Conservation (phyloP, 1,140 invertebrate genomes). For the Ridgeia piscesae region DNA sequence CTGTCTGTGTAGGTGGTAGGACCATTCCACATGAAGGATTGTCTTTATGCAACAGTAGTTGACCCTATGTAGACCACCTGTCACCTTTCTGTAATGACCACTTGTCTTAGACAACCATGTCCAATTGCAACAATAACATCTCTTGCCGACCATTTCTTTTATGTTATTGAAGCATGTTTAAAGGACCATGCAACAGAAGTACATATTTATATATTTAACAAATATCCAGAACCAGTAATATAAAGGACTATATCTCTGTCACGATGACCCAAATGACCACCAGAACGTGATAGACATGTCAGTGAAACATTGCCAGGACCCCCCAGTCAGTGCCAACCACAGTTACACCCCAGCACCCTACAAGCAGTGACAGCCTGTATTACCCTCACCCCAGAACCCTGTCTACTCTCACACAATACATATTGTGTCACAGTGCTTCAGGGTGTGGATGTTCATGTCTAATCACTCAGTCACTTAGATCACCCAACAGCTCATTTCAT, state of each 20-base stretch:
- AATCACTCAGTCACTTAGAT: neutral
- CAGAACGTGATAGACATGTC: neutral
- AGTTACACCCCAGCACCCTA: neutral
- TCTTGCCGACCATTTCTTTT: neutral
- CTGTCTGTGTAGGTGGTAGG: too few relatives aligned
- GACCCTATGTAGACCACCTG: too few relatives aligned
- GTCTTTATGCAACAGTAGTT: too few relatives aligned
- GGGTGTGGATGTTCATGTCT: neutral
- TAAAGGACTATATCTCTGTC: neutral
- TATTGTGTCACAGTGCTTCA: neutral
- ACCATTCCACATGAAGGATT: too few relatives aligned
- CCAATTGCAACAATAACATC: neutral
- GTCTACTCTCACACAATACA: neutral
- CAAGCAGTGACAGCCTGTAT: neutral
- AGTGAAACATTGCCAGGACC: neutral
- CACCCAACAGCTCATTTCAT: neutral
- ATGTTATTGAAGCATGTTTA: neutral
- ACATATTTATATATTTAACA: neutral
- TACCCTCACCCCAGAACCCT: neutral
- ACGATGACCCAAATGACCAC: neutral
- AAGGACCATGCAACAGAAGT: neutral
- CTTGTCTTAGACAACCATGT: neutral
- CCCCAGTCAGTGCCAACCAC: neutral
- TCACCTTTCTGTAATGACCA: neutral
- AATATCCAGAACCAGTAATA: neutral